phyloP scores from a whole-genome alignment of 2,888 invertebrate genomes.

The Oligia latruncula region DNA sequence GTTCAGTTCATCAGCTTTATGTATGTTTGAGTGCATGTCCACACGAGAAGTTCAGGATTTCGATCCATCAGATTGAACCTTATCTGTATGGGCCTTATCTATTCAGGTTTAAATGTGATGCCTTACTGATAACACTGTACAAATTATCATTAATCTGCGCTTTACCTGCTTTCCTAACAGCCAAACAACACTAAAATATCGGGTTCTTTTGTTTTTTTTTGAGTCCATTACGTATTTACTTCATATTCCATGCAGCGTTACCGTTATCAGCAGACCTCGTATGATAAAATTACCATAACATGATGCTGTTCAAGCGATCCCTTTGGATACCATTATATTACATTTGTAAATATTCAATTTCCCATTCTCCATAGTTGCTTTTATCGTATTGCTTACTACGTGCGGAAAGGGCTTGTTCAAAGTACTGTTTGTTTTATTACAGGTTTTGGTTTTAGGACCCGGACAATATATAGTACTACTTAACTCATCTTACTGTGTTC shows the following conservation, averaged over 20 bases:
- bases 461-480: background rate
- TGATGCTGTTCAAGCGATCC: constrained; percentile 22
- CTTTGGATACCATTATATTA: constrained; percentile 25
- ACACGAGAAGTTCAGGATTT: background rate
- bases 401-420: background rate
- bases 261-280: constrained; percentile 24
- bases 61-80: constrained; percentile 20
- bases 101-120: constrained; percentile 4
- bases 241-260: constrained; percentile 4
- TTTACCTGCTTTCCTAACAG: constrained; percentile 5
- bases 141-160: background rate
- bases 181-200: background rate
- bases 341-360: constrained; percentile 41
- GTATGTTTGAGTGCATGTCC: background rate
- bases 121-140: background rate
- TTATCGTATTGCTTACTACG: constrained; percentile 5
- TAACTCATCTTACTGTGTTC: background rate
- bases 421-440: background rate
- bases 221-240: constrained; percentile 5
- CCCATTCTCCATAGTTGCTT: constrained; percentile 15
- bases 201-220: constrained; percentile 1
- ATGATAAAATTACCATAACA: constrained; percentile 48
- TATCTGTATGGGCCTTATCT: background rate
- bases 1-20: constrained; percentile 1
- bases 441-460: background rate